Percentiles rank a stretch among this genome's conserved stretches.
These are phyloP conservation scores for Paracanthobrama guichenoti DNA, from an alignment of 2,113 vertebrate genomes.

Conservation along the genomic window DNA sequence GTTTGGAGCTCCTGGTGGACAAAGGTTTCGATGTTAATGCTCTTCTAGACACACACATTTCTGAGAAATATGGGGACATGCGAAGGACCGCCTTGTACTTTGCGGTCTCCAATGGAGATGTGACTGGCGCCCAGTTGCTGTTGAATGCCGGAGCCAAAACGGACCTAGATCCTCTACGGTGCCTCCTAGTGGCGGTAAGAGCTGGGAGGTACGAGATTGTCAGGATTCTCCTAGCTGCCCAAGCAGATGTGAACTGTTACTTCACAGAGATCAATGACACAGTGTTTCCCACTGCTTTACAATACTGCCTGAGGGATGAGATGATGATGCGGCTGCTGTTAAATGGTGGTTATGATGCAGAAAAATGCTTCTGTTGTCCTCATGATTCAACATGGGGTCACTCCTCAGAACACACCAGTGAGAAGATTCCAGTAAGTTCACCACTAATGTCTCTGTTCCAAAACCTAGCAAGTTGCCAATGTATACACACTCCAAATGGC, in stretches of 20 bases:
- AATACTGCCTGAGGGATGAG: conserved; percentile 86
- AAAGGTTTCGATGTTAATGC: conserved; percentile 81
- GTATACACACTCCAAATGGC: neutral
- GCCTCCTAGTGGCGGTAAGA: conserved; percentile 85
- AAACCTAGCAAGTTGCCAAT: neutral
- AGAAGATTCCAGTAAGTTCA: conserved; percentile 68
- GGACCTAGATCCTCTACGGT: conserved; percentile 84
- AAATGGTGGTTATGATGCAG: conserved; percentile 81
- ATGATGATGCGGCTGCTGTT: conserved; percentile 87
- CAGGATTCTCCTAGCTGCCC: conserved; percentile 76
- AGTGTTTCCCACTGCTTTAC: conserved; percentile 83
- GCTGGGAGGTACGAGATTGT: conserved; percentile 81
- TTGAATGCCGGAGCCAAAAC: conserved; percentile 79
- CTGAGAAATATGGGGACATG: conserved; percentile 79
- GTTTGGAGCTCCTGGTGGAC: conserved; percentile 80
- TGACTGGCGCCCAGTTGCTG: conserved; percentile 76
- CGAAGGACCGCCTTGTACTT: conserved; percentile 81
- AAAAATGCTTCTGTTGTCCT: conserved; percentile 82
- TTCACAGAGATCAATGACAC: conserved; percentile 84
- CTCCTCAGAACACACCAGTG: conserved; percentile 45
- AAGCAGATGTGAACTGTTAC: conserved; percentile 85
- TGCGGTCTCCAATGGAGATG: conserved; percentile 83
- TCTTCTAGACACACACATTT: conserved; percentile 76
- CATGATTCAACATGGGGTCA: conserved; percentile 76
- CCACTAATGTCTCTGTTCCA: neutral